Base-by-base conservation (phyloP, 2,797 vertebrate genomes). In the Catostomus latipinnis region DNA sequence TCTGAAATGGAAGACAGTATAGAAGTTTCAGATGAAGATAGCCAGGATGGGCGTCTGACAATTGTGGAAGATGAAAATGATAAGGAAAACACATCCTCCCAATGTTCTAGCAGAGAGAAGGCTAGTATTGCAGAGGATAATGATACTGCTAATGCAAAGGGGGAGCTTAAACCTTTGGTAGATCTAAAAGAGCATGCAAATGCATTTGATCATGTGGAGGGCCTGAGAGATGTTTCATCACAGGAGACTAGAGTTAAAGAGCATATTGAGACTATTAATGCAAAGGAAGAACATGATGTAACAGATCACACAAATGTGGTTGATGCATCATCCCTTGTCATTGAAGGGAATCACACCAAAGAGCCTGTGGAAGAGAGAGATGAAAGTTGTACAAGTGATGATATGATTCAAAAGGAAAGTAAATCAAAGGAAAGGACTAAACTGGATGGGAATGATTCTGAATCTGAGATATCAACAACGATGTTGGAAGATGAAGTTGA, bases 1-100 rank as follows among this genome's bases (percentile, higher is more conserved):
- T 6, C 12, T n/a, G 53, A n/a, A 54, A 54, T 6, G 8, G 6
- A 54, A 54, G 53, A 54, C 18, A 67, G 22, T 65, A 16, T 74
- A 62, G 62, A 63, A 34, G 34, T 60, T 16, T 48, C 73, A 18
- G 14, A 80, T 66, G 61, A 78, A 63, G 53, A 85, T 66, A 56
- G 34, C 46, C 52, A 7, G 3, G 22, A 73, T 65, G 16, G 13
- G 50, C 11, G 74, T n/a, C 57, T 54, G 12, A 53, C 60, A 2
- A 9, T 43, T 49, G 57, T 11, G 22, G 13, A 57, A 10, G 58
- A 12, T 80, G 67, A 22, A 62, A 72, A 71, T 43, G 54, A 69
- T 49, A 73, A 72, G 2, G 22, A 54, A 67, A 14, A 78, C 12
- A 18, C 3, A 7, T 14, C 54, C 43, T 65, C 46, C n/a, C 8